Base-by-base conservation (phyloP, 30 jellyfish, hydroid and myxozoan species). In the Nemopilema nomurai region DNA sequence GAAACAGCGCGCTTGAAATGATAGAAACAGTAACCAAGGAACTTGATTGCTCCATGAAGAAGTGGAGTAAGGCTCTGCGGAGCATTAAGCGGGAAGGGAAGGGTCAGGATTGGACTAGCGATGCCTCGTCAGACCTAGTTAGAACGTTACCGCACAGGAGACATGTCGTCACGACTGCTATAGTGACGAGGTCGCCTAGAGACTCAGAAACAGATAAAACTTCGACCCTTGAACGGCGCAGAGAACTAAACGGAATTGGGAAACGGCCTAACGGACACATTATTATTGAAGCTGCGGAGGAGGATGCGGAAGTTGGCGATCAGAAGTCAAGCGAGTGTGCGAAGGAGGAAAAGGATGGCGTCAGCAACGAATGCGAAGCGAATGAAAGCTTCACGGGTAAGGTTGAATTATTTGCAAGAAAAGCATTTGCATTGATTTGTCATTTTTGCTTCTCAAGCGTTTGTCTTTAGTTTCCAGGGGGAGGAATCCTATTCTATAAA, bases 71-170 rank as follows among this genome's bases (percentile, higher is more conserved):
- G 24, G 85, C 70, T 25, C 20, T 84, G 31, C 28, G 67, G 7
- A 62, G 79, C 8, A 64, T 26, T 24, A 65, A 80, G 18, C 26
- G 57, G 16, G 87, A 74, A 74, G 93, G 78, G 76, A 66, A 62
- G 20, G 52, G 28, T 33, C 69, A 28, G n/a, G 69, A 19, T 4
- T 67, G 87, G 0, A 83, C 86, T 29, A 84, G 93, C 66, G 81
- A 70, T 20, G 41, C 93, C 21, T 84, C 92, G 81, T 84, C 92
- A 16, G 87, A 84, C 26, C 41, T 74, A 1, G 85, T 53, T n/a
- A 69, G 70, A 53, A 68, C 79, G 0, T 75, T 65, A 1, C 87
- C 73, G 18, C 51, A 73, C 7, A 67, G 27, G 13, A 67, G 69
- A n/a, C 22, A 41, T 28, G 83, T 73, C 41, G 65, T 73, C 41